These are phyloP conservation scores for Riparia riparia DNA, from an alignment of 2,113 vertebrate genomes.

Conservation along the genomic window DNA sequence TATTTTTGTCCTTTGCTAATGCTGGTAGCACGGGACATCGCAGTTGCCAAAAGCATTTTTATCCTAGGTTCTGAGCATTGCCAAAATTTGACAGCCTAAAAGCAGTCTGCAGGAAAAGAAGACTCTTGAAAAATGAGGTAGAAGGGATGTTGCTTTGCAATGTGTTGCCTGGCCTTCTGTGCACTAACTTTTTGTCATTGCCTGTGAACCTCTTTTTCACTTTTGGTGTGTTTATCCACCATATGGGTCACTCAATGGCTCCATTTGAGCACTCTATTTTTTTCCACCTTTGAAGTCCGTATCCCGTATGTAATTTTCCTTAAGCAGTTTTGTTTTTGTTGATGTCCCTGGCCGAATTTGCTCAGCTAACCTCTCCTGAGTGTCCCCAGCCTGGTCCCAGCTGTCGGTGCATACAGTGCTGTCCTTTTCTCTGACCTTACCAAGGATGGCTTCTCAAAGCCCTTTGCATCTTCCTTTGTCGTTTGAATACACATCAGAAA, in stretches of 20 bases:
- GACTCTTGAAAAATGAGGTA: not conserved
- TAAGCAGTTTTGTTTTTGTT: not conserved
- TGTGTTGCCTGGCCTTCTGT: not conserved
- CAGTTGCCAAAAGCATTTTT: not conserved
- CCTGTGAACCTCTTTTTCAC: not conserved
- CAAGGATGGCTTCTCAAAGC: not conserved
- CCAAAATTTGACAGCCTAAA: not conserved
- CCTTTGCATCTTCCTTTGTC: not conserved
- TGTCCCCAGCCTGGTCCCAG: not conserved
- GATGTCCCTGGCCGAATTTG: not conserved
- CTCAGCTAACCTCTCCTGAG: not conserved
- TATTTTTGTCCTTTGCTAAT: not conserved
- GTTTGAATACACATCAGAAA: constrained; percentile 37
- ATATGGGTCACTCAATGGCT: not conserved
- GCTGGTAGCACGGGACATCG: not conserved
- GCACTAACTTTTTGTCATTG: not conserved
- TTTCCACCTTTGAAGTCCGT: not conserved
- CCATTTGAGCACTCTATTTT: not conserved
- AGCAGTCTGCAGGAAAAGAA: not conserved
- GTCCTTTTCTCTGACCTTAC: constrained; percentile 48
- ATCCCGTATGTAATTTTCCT: not conserved
- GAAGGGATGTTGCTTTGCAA: not conserved
- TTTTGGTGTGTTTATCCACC: not conserved
- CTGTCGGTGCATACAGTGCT: not conserved
- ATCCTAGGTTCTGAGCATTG: not conserved